phyloP scores from a whole-genome alignment of 2,113 vertebrate species.

The Numenius arquata region DNA sequence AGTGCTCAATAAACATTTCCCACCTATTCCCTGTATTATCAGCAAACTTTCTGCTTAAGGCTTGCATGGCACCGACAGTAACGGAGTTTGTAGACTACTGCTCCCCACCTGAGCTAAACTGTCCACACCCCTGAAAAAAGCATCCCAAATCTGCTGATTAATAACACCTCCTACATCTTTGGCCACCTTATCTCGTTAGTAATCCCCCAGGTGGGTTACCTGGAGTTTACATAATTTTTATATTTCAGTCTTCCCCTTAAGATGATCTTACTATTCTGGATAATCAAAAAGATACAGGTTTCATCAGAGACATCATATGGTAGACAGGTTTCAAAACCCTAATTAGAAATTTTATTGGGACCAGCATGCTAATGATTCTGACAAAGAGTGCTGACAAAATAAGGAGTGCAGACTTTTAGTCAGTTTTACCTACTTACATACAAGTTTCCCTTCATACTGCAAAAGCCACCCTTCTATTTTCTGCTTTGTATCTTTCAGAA shows the following conservation, averaged over 20 bases:
- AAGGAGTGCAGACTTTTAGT: not conserved
- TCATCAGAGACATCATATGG: not conserved
- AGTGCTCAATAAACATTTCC: not conserved
- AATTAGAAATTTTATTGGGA: not conserved
- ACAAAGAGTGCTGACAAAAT: not conserved
- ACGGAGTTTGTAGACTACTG: not conserved
- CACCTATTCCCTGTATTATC: not conserved
- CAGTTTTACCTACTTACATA: not conserved
- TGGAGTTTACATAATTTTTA: not conserved
- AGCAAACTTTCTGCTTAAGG: not conserved
- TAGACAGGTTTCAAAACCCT: not conserved
- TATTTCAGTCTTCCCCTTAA: not conserved
- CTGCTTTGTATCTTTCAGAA: not conserved
- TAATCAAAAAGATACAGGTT: not conserved
- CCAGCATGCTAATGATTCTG: not conserved
- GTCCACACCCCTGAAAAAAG: not conserved
- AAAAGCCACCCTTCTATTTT: not conserved
- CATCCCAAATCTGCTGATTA: not conserved
- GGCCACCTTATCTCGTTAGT: not conserved
- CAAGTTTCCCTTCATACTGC: not conserved
- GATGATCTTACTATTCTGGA: not conserved
- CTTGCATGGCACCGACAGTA: not conserved
- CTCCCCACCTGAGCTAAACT: not conserved
- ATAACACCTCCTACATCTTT: not conserved
- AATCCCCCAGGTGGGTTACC: not conserved